Evolutionary conservation across 2,113 vertebrate genomes (phyloP).

Genomic region (Copsychus sechellarum): DNA sequence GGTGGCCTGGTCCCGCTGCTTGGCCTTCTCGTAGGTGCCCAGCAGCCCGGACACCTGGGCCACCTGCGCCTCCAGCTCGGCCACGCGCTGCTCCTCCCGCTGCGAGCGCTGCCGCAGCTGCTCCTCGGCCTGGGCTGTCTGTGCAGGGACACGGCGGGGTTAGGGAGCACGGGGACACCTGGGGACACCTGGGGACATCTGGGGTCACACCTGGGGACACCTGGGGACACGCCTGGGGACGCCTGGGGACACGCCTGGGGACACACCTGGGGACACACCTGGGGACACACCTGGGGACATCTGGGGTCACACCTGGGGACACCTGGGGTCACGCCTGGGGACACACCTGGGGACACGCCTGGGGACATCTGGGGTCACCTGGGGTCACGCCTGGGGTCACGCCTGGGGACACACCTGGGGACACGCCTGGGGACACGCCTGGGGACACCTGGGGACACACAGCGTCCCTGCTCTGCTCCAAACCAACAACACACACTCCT

Average conservation of each 20-base stretch:
- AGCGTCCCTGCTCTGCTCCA: background rate
- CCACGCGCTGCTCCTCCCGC: conserved; percentile 83
- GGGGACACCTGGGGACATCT: background rate
- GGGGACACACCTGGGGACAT: background rate
- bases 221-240: accelerated
- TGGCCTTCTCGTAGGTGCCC: conserved; percentile 84
- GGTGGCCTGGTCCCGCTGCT: conserved; percentile 84
- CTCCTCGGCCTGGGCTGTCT: conserved; percentile 83
- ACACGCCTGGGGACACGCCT: background rate
- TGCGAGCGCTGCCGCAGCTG: conserved; percentile 80
- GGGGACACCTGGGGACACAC: too few species aligned
- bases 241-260: background rate
- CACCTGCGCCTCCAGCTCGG: conserved; percentile 85
- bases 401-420: background rate
- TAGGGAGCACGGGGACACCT: background rate
- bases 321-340: background rate
- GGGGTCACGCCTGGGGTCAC: background rate
- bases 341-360: background rate
- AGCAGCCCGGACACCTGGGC: conserved; percentile 87
- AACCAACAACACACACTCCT: accelerated
- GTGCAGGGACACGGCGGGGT: background rate
- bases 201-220: background rate
- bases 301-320: accelerated
- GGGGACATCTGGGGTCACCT: background rate
- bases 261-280: background rate